Evolutionary conservation across 2,888 invertebrate genomes (phyloP).

Genomic region (Heliconius charithonia): DNA sequence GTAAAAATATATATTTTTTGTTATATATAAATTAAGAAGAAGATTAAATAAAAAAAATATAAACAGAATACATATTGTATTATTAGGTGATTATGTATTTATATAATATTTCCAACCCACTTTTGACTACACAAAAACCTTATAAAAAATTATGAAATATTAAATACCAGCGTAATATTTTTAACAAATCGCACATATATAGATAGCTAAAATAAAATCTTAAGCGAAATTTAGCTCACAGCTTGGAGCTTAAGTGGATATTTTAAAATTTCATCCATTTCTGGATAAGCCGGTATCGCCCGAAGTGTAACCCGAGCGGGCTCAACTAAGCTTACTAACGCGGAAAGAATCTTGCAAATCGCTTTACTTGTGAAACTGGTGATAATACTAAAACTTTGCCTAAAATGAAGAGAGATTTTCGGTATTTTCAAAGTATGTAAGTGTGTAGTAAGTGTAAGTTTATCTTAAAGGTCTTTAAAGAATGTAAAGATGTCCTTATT

Average conservation of each 20-base stretch:
- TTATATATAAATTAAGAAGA: no score
- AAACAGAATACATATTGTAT: no score
- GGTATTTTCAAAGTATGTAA: background rate
- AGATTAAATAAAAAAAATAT: no score
- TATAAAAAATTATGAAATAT: background rate
- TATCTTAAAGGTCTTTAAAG: background rate
- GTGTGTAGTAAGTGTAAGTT: no score
- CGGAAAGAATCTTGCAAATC: slow-evolving; percentile 40
- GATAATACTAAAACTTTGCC: slow-evolving; percentile 22
- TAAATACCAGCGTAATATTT: background rate
- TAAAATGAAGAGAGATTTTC: background rate
- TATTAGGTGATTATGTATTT: background rate
- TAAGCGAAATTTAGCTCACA: background rate
- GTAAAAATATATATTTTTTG: background rate
- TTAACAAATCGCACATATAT: background rate
- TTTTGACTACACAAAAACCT: background rate
- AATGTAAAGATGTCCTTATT: no score
- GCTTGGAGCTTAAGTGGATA: slow-evolving; percentile 9
- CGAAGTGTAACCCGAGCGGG: slow-evolving; percentile 16
- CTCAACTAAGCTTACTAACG: slow-evolving; percentile 28
- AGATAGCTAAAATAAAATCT: background rate
- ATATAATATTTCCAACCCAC: background rate
- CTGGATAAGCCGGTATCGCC: slow-evolving; percentile 31
- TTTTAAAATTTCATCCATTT: slow-evolving; percentile 33
- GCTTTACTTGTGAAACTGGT: slow-evolving; percentile 33